A percentile compares a stretch with the other conserved stretches of the same genome.
phyloP scores from a whole-genome alignment of 2,797 vertebrate species.

The Emys orbicularis region DNA sequence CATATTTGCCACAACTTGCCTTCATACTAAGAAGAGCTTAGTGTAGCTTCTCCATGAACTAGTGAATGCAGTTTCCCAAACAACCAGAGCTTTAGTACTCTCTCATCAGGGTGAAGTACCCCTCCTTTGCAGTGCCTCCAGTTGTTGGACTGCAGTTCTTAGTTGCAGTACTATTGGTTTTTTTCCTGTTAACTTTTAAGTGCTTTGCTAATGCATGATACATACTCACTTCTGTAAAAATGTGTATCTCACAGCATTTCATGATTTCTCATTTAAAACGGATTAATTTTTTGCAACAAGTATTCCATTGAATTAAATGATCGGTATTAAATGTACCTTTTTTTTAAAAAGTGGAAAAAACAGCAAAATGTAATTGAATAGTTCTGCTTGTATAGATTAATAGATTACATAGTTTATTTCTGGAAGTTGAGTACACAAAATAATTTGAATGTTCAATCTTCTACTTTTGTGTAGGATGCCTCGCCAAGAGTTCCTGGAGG shows the following conservation, averaged over 20 bases:
- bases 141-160: background rate
- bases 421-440: background rate
- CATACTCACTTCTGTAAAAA: background rate
- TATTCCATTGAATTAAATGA: background rate
- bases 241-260: background rate
- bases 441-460: background rate
- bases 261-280: background rate
- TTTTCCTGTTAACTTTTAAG: background rate
- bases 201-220: background rate
- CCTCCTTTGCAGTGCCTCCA: background rate
- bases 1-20: background rate
- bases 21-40: background rate
- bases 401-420: background rate
- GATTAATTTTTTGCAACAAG: background rate
- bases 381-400: background rate
- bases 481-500: conserved; percentile 94
- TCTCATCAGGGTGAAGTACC: background rate
- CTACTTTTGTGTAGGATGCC: conserved; percentile 85
- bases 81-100: background rate
- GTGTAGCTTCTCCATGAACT: background rate
- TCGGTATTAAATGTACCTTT: background rate
- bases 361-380: background rate
- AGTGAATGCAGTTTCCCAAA: background rate
- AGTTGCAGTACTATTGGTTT: background rate
- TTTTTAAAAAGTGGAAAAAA: background rate